Base-by-base conservation (phyloP, 2,888 invertebrate species). In the Coelopa pilipes region DNA sequence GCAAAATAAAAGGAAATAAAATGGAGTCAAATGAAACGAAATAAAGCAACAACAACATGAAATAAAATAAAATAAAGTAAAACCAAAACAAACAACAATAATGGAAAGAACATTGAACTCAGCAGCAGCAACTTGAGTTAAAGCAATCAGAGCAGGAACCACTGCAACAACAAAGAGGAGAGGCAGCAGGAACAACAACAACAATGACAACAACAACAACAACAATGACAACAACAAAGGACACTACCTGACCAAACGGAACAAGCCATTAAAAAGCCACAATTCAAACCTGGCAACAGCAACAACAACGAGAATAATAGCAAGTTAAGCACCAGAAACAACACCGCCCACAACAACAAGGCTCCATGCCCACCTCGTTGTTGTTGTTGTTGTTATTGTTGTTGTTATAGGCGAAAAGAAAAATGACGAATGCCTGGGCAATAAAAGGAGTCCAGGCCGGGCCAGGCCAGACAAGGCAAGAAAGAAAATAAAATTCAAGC, bases 251-350 rank as follows among this genome's bases (percentile, higher is more conserved):
- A 66, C 49, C 49, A 66, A 34, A 66, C 15, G 50, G 50, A 50
- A 49, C 66, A 24, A 24, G 66, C 49, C 66, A 66, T 66, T 66
- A 49, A 66, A 66, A 66, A 50, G 66, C 66, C 66, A 66, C 66
- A 66, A 66, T 66, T 66, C 50, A 66, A 65, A 50, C 19, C 66
- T 66, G 66, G 50, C 49, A 66, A 12, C 47, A 65, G 45, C 46
- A 10, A 17, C 24, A 62, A 65, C 46, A 10, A 17, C 24, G 34
- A 65, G n/a, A 65, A 47, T 10, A 65, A 65, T 47, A 65, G 46
- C 46, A 17, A 65, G 13, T 10, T 13, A 65, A 47, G 17, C 45
- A 9, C 7, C 17, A n/a, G 46, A 15, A 63, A 46, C 45, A 63
- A 21, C 46, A 66, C 12, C 49, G 49, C 49, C 10, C 49, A 34